A percentile compares a stretch with the other conserved stretches of the same genome.
phyloP scores from a whole-genome alignment of 2,797 vertebrate genomes.

The Dromococcyx pavoninus region DNA sequence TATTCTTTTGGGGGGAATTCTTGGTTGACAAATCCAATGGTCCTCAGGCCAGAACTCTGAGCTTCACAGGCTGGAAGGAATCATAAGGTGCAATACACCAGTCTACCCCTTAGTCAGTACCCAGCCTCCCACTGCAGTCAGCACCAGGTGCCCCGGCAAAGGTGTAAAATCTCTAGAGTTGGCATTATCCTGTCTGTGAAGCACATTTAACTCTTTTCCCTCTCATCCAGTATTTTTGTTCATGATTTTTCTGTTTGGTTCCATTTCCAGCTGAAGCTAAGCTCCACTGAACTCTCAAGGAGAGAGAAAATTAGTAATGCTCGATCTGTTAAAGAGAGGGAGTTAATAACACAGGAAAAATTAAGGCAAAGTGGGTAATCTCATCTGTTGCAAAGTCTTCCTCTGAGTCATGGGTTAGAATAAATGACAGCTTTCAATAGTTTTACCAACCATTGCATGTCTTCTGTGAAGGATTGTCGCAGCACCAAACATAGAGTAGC shows the following conservation, averaged over 20 bases:
- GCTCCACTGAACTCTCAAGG: not conserved
- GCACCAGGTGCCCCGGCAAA: not conserved
- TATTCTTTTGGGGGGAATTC: not conserved
- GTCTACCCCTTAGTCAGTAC: not conserved
- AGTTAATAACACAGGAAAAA: not conserved
- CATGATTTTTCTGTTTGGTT: not conserved
- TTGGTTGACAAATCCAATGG: not conserved
- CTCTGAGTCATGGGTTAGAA: not conserved
- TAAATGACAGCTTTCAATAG: not conserved
- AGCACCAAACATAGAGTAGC: not conserved
- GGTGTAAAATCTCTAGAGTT: not conserved
- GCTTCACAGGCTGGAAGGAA: not conserved
- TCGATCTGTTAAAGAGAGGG: not conserved
- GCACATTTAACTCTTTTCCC: not conserved
- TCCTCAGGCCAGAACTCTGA: not conserved
- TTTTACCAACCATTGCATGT: not conserved
- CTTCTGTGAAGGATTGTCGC: not conserved
- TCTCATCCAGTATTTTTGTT: not conserved
- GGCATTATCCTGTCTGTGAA: not conserved
- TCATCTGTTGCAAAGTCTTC: not conserved
- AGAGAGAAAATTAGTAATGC: not conserved
- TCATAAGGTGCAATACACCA: rapidly evolving
- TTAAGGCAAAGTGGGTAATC: not conserved
- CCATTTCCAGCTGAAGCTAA: not conserved
- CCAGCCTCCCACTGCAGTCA: not conserved